phyloP scores from a whole-genome alignment of 2,113 vertebrate genomes.

The Fregata magnificens region DNA sequence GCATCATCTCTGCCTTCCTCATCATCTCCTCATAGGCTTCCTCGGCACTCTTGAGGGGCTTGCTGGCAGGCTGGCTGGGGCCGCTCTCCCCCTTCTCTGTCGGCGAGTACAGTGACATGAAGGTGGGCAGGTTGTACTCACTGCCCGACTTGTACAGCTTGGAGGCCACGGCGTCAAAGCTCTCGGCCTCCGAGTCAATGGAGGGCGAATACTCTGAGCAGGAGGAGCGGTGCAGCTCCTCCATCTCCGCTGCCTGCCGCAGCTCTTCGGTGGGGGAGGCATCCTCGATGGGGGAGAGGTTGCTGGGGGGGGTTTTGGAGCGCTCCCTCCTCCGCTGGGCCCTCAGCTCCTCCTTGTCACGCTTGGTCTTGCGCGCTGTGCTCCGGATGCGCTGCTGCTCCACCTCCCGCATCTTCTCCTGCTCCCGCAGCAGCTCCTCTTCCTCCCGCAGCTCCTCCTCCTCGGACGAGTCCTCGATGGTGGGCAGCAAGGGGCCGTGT shows the following conservation, averaged over 20 bases:
- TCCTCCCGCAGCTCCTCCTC: constrained; percentile 97
- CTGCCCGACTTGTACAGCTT: constrained; percentile 95
- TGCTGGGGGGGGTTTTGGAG: constrained; percentile 97
- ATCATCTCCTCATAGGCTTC: constrained; percentile 99
- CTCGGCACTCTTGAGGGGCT: constrained; percentile 95
- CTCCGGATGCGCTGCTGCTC: constrained; percentile 97
- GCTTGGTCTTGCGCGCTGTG: constrained; percentile 93
- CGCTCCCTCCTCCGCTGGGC: constrained; percentile 95
- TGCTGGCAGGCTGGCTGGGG: constrained; percentile 77
- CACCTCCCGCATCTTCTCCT: constrained; percentile 97
- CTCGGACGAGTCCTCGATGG: constrained; percentile 97
- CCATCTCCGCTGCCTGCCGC: constrained; percentile 97
- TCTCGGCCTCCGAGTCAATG: constrained; percentile 94
- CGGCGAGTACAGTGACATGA: constrained; percentile 96
- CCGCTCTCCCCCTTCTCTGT: constrained; percentile 82
- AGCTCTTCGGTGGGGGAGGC: constrained; percentile 97
- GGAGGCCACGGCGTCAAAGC: constrained; percentile 84
- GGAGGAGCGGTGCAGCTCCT: constrained; percentile 96
- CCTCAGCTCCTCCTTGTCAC: constrained; percentile 96
- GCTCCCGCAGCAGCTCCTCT: constrained; percentile 94
- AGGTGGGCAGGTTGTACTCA: constrained; percentile 95
- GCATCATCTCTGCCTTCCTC: constrained; percentile 94
- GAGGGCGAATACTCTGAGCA: constrained; percentile 98
- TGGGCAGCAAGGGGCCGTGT: constrained; percentile 93
- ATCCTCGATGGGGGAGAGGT: constrained; percentile 96